Base-by-base conservation (phyloP, 1,140 invertebrate genomes). In the Ips typographus region DNA sequence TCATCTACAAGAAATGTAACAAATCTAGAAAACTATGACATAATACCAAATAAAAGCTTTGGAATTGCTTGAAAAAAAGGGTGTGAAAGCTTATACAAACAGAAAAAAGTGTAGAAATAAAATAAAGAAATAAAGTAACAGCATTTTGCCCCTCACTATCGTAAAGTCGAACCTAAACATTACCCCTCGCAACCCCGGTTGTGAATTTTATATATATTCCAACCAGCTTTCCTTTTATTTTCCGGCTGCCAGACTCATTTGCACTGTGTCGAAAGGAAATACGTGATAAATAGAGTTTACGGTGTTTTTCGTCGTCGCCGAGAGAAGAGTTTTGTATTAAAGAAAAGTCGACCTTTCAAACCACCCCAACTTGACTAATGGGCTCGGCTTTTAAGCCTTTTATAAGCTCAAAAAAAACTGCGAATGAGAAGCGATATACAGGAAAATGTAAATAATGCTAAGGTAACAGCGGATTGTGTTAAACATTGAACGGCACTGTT, bases 241-340 rank as follows among this genome's bases (percentile, higher is more conserved):
- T 49, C 44, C 22, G 44, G 6, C 44, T 49, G 44, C 44, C 44
- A 49, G 22, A 22, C 44, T 49, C 22, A 49, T 49, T 49, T 49
- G 44, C 44, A 49, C 44, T 49, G 22, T 22, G 44, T 22, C 44
- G 44, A 49, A 22, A 49, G 44, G 44, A 49, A 49, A 49, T 49
- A 49, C 44, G 44, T 49, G 44, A 49, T 49, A 49, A 49, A 49
- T 49, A 49, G 44, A 6, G 44, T 49, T 49, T 49, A 49, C 44
- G 44, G 44, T 49, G 44, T 49, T 49, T 49, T 49, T 49, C 44
- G 44, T 49, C 44, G 22, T 22, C 44, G 22, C 6, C 22, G 44
- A 49, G 44, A 49, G 22, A 49, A 49, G 44, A 49, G 44, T 49
- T 49, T 49, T 49, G 22, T 22, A 49, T 49, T 49, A 49, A 49